A percentile compares a stretch with the other conserved stretches of the same genome.
Conservation (phyloP, 92 coral and sea anemone species). For the Galaxea fascicularis region DNA sequence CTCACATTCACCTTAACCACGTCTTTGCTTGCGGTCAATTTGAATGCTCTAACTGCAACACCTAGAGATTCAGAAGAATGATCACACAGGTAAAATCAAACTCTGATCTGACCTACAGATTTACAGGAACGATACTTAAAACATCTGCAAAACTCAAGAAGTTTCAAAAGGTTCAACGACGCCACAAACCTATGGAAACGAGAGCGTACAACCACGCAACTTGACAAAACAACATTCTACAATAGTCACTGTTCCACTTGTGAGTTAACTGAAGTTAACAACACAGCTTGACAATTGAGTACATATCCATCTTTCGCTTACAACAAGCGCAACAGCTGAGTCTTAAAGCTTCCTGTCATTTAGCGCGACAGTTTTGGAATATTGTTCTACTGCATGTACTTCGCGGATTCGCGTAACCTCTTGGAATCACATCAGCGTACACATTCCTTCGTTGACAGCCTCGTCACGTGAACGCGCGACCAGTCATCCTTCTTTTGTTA, state of each 20-base stretch:
- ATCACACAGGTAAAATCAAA: constrained; percentile 12
- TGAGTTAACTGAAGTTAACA: constrained; percentile 13
- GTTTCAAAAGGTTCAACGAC: background rate
- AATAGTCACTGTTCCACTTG: background rate
- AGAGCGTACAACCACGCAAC: constrained; percentile 18
- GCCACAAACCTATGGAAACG: constrained; percentile 17
- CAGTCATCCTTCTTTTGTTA: constrained; percentile 1
- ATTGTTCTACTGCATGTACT: background rate
- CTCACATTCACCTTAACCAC: constrained; percentile 74
- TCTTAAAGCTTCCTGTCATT: constrained; percentile 1
- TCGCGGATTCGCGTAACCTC: constrained; percentile 17
- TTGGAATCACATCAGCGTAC: constrained; percentile 15
- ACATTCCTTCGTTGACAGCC: constrained; percentile 52
- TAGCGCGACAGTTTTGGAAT: constrained; percentile 7
- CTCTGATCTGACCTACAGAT: background rate
- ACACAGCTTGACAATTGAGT: background rate
- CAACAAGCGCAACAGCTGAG: background rate
- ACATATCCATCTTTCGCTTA: constrained; percentile 3
- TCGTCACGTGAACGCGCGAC: constrained; percentile 31
- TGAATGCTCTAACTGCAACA: constrained; percentile 48
- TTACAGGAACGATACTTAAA: background rate
- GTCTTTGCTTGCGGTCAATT: constrained; percentile 44
- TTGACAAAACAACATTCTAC: constrained; percentile 32
- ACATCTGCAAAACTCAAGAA: background rate
- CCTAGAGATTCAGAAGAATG: constrained; percentile 44